phyloP scores from a whole-genome alignment of 1,140 invertebrate species.

The Tigriopus japonicus region DNA sequence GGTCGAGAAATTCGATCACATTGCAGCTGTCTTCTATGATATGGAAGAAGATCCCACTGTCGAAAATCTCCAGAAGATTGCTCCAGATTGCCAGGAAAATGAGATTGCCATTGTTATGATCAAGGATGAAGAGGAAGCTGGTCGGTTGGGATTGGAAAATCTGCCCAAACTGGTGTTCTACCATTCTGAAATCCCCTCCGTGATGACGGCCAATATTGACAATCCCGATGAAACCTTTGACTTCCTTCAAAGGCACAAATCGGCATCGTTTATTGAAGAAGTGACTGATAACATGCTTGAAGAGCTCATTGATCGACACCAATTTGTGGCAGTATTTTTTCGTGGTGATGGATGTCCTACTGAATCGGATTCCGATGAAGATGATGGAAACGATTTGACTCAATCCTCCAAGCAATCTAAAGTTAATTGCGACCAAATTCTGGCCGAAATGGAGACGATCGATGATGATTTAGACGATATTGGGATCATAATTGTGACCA shows the following conservation, averaged over 20 bases:
- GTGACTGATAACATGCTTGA: conserved; percentile 76
- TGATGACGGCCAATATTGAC: conserved; percentile 59
- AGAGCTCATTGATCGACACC: conserved; percentile 65
- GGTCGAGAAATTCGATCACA: conserved; percentile 8
- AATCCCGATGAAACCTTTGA: conserved; percentile 75
- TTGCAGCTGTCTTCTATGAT: conserved; percentile 8
- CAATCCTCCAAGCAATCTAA: too few relatives aligned
- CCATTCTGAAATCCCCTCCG: conserved; percentile 67
- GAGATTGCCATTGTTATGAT: conserved; percentile 27
- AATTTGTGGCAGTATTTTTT: conserved; percentile 81
- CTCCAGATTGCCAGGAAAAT: conserved; percentile 7
- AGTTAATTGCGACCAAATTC: conserved; percentile 44
- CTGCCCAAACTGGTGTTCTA: conserved; percentile 69
- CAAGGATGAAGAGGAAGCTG: conserved; percentile 64
- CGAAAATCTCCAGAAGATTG: background rate
- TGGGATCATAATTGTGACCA: conserved; percentile 83
- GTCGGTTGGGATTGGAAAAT: conserved; percentile 71
- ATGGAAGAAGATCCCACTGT: conserved; percentile 9
- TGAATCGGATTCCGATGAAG: background rate
- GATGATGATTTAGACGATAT: conserved; percentile 81
- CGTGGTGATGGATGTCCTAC: conserved; percentile 28
- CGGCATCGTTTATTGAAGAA: conserved; percentile 74
- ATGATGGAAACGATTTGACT: too few relatives aligned
- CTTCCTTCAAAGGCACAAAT: conserved; percentile 73
- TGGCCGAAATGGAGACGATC: conserved; percentile 77